phyloP scores from a whole-genome alignment of 1,140 invertebrate genomes.

The Mactra quadrangularis region DNA sequence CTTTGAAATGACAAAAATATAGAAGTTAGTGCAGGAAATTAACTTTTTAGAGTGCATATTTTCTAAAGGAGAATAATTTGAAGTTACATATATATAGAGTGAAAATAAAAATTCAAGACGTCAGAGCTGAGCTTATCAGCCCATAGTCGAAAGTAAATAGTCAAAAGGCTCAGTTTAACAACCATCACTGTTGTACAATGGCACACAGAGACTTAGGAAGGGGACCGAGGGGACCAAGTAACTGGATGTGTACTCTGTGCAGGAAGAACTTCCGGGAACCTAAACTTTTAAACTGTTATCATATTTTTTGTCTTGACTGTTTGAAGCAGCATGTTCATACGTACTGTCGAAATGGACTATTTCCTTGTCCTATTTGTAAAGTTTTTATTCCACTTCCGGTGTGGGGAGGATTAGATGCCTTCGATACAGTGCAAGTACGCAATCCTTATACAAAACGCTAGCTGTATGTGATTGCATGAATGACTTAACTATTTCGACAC shows the following conservation, averaged over 20 bases:
- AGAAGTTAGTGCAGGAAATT: neutral
- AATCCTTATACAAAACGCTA: too few species aligned
- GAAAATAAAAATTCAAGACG: neutral
- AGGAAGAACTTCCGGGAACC: constrained; percentile 14
- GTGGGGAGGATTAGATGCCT: constrained; percentile 54
- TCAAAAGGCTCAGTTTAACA: neutral
- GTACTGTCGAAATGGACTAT: constrained; percentile 48
- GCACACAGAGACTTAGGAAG: constrained; percentile 24
- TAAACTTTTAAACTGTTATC: constrained; percentile 59
- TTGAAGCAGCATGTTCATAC: constrained; percentile 38
- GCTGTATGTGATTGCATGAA: too few species aligned
- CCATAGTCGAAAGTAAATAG: neutral
- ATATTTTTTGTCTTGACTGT: constrained; percentile 52
- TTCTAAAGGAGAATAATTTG: neutral
- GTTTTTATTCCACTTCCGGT: constrained; percentile 62
- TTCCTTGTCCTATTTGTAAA: constrained; percentile 60
- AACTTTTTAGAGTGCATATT: neutral
- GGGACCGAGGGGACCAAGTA: constrained; percentile 43
- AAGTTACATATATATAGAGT: neutral
- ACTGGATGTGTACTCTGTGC: constrained; percentile 53
- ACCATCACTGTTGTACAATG: neutral
- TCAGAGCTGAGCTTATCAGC: neutral
- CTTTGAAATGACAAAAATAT: too few species aligned
- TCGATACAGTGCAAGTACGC: constrained; percentile 41
- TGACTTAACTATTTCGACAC: too few species aligned